Evolutionary conservation across 2,113 vertebrate species (phyloP), one percentile per base, ranked within the genome.

Genomic region (Oostethus manadensis): DNA sequence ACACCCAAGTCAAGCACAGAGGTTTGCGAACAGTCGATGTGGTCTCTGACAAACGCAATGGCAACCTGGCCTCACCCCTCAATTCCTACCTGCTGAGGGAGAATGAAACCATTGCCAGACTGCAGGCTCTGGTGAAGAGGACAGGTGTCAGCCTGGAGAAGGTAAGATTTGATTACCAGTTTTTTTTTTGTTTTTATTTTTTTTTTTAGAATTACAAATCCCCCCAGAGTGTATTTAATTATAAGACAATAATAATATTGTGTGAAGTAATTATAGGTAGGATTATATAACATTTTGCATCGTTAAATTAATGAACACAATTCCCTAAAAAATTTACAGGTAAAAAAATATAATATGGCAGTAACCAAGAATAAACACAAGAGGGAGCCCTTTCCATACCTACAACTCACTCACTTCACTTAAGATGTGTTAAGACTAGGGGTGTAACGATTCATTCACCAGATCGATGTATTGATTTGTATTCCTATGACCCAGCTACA

Each of bases 41-140:
- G 68, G 93, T 89, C 63, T 94, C 93, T 4, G 97, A 99, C 87
- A 98, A 96, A 80, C 93, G 92, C 71, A 99, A 99, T 21, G 96
- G 95, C 33, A 99, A 99, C 75, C 85, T 99, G 62, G 92, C 92
- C 61, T 93, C 93, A 0, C 92, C 95, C 15, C 88, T 98, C 71
- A 94, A 93, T 81, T 94, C 96, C 48, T 95, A 62, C 89, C 90
- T 98, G 60, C 90, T 98, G 67, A 95, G 95, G 84, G 94, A 98
- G 88, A 99, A 99, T 18, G 92, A 96, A 77, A 99, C 96, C 7
- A 94, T 99, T 3, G 95, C 94, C 66, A 88, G 93, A 16, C 91
- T 99, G 45, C 97, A 98, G 85, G 97, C 96, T 10, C 90, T 99
- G 75, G 97, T 97, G 58, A 98, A 94, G 89, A 94, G 96, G 84